Percentiles rank a stretch among this genome's conserved stretches.
Conservation (phyloP, 2,888 invertebrate species). For the Acleris cristana region DNA sequence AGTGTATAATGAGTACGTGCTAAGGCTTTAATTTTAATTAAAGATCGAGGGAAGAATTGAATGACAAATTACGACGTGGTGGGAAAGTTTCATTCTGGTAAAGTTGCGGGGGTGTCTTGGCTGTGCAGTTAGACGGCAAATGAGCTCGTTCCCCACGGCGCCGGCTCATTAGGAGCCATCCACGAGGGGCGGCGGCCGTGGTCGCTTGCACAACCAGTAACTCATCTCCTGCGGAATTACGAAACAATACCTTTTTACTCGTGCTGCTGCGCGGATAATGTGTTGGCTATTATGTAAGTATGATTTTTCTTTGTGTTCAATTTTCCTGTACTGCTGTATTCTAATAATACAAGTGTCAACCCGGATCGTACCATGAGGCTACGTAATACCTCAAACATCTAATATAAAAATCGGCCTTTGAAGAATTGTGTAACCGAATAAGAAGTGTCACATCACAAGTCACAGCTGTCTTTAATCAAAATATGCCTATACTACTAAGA, state of each 20-base stretch:
- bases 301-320: not conserved
- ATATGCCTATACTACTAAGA: no score
- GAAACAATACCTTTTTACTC: conserved; percentile 25
- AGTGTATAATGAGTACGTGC: conserved; percentile 30
- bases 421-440: no score
- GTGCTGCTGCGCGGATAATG: not conserved
- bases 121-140: conserved; percentile 67
- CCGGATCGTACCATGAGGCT: no score
- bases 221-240: conserved; percentile 41
- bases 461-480: no score
- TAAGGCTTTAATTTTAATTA: conserved; percentile 48
- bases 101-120: conserved; percentile 49
- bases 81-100: conserved; percentile 59
- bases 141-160: conserved; percentile 72
- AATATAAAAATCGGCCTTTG: no score
- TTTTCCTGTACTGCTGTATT: not conserved
- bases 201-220: conserved; percentile 47
- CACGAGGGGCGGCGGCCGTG: conserved; percentile 51
- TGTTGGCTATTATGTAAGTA: not conserved
- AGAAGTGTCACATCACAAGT: no score
- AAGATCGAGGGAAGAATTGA: conserved; percentile 58
- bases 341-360: no score
- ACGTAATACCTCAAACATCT: no score
- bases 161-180: conserved; percentile 67
- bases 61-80: conserved; percentile 65